Base-by-base conservation (phyloP, 2,797 vertebrate genomes). In the Antennarius maculatus region DNA sequence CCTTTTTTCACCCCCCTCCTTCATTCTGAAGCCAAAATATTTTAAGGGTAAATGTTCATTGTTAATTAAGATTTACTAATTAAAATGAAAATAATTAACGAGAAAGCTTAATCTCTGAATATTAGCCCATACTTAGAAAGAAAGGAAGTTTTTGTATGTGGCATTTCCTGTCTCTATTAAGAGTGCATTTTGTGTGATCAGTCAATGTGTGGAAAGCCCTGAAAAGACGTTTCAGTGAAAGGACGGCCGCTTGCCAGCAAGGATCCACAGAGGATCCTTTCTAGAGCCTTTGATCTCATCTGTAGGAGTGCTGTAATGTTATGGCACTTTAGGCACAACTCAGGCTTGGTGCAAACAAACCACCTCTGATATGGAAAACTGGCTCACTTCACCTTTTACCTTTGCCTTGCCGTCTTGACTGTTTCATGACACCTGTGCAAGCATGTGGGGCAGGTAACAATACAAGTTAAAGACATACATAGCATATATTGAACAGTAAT, bases 21-120 rank as follows among this genome's bases (percentile, higher is more conserved):
- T 93, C 93, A 91, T 95, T 95, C 92, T 87, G 83, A 94, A 95
- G 94, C 93, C 94, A 94, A 95, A 95, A 95, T 94, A 93, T 95
- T 92, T 95, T 95, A 96, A 97, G 95, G 95, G 96, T 97, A 96
- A 96, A 95, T 95, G 95, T 96, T 97, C 94, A 95, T 96, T 96
- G 94, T 98, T 98, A 99, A 97, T 98, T 98, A 97, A 97, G 95
- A 95, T 95, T 96, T 97, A 96, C 94, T 96, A 97, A 97, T 98
- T 98, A 97, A 97, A 95, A 94, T 93, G 93, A 94, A 97, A 97
- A 97, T 97, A 96, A 97, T 96, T 97, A 95, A 96, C 90, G 86
- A 95, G 94, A 97, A 95, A 91, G 93, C 96, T 95, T 95, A 96
- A 94, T 95, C 94, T 94, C 94, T 93, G 95, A 97, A 94, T 96